Base-by-base conservation (phyloP, 2,113 vertebrate genomes). In the Engystomops pustulosus region DNA sequence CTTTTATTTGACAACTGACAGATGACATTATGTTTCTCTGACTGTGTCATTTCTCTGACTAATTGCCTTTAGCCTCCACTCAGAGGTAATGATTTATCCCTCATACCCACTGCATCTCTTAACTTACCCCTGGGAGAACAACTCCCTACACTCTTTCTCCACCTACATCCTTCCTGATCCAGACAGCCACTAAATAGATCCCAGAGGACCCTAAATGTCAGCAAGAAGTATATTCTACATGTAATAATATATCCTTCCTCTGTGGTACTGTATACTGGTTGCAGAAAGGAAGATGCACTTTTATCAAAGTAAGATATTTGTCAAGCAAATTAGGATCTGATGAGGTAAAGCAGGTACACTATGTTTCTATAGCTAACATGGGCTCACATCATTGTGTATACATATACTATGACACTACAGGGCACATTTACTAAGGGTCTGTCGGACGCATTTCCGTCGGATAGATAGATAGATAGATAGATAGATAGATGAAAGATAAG, bases 31-130 rank as follows among this genome's bases (percentile, higher is more conserved):
- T 84, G 72, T 78, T 84, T 44, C 82, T 34, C 41, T 77, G 47
- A 68, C 81, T 84, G 38, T 83, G 44, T 51, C 72, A 83, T 84
- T 41, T 84, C 67, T 67, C 20, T 77, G 41, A 68, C 72, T 77
- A 77, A 84, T 78, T 77, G 82, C 77, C 72, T 68, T 77, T 76
- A 65, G 71, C 72, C 70, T 84, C 51, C 58, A 69, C 30, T 84
- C 60, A 78, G 44, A 51, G 2, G n/a, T 77, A 84, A 84, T 68
- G 82, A 84, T 84, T 51, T 67, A 68, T 67, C 23, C 47, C 34
- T 76, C 58, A 53, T 55, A 23, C 30, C 60, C 23, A 41, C 47
- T 32, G 15, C 51, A 78, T 78, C 45, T 78, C 45, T 69, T n/a
- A 47, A 34, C 20, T 27, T 20, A 34, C 60, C 44, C 72, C 72